phyloP scores from a whole-genome alignment of 2,113 vertebrate species.

The Candoia aspera region DNA sequence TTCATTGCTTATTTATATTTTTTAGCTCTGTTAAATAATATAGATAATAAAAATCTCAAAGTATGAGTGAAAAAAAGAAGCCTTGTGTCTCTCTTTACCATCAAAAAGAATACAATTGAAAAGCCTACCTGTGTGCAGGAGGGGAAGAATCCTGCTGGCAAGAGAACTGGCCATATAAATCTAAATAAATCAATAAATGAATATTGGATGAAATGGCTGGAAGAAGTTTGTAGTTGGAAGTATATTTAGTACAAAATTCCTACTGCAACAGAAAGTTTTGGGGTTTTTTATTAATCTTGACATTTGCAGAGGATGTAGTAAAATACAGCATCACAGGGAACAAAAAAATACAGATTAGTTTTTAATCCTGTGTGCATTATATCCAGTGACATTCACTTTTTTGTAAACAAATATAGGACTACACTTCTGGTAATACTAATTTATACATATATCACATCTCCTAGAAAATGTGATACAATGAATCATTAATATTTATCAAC shows the following conservation, averaged over 20 bases:
- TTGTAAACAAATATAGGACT: background rate
- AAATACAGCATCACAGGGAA: no score
- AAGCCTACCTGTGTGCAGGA: background rate
- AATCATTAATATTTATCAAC: background rate
- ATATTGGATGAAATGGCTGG: background rate
- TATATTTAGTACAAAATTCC: background rate
- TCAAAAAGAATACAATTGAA: background rate
- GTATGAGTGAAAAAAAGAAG: background rate
- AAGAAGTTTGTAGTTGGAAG: background rate
- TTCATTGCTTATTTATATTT: background rate
- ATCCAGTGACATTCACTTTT: background rate
- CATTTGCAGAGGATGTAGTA: no score
- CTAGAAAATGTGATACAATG: background rate
- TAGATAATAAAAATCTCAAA: background rate
- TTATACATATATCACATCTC: background rate
- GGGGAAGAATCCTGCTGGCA: background rate
- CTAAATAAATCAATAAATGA: background rate
- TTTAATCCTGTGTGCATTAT: no score
- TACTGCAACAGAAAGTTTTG: background rate
- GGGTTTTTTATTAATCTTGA: no score
- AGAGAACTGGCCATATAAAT: background rate
- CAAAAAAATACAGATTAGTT: no score
- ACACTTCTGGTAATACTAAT: background rate
- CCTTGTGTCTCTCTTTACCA: background rate
- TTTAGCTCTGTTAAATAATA: background rate